Percentiles rank a stretch among this genome's conserved stretches.
phyloP scores from a whole-genome alignment of 1,140 invertebrate species.

The Phymastichus coffea region DNA sequence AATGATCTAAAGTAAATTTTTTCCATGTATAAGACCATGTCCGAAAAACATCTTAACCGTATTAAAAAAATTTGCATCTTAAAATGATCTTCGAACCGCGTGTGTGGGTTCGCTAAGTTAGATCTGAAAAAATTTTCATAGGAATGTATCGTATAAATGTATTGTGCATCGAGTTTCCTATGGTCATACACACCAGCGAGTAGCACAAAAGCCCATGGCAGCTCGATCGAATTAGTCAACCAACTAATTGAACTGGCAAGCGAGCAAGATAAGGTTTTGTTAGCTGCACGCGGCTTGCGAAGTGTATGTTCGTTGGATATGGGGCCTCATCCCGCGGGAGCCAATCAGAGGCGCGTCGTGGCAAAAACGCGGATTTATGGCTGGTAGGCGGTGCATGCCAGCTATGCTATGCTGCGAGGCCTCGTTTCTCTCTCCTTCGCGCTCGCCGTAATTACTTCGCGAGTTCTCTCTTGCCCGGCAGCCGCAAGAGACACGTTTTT shows the following conservation, averaged over 20 bases:
- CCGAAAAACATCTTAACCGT: too few relatives aligned
- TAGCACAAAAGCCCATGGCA: slow-evolving; percentile 4
- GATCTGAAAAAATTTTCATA: too few relatives aligned
- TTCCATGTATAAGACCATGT: too few relatives aligned
- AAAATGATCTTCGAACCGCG: too few relatives aligned
- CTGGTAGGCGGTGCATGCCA: slow-evolving; percentile 41
- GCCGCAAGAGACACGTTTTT: slow-evolving; percentile 39
- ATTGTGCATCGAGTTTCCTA: too few relatives aligned
- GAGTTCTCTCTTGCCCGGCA: too few relatives aligned
- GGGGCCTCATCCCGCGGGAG: slow-evolving; percentile 37
- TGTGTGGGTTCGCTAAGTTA: too few relatives aligned
- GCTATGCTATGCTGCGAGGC: slow-evolving; percentile 19
- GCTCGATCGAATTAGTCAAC: slow-evolving; percentile 30
- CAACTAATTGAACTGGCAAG: slow-evolving; percentile 41
- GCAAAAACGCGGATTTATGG: slow-evolving; percentile 51
- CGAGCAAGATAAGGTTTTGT: neutral
- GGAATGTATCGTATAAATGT: too few relatives aligned
- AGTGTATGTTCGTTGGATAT: slow-evolving; percentile 21
- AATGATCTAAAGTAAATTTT: too few relatives aligned
- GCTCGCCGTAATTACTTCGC: slow-evolving; percentile 47
- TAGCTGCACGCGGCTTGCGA: neutral
- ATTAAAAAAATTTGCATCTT: too few relatives aligned
- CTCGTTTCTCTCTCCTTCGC: slow-evolving; percentile 17
- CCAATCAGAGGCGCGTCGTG: slow-evolving; percentile 38
- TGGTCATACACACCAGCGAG: too few relatives aligned